Base-by-base conservation (phyloP, 2,797 vertebrate species). In the Carapus acus region DNA sequence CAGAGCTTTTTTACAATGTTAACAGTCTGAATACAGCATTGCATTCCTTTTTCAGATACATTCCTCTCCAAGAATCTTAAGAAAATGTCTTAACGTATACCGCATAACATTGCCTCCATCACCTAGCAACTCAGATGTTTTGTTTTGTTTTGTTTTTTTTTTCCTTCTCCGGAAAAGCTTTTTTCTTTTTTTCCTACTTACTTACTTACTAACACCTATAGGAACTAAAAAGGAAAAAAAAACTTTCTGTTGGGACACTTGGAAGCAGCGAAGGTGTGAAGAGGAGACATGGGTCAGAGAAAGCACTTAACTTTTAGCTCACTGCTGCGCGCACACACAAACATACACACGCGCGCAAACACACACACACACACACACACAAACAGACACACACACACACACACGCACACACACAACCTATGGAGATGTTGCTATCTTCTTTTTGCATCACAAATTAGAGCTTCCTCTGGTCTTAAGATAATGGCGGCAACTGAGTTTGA, bases 11-110 rank as follows among this genome's bases (percentile, higher is more conserved):
- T 86, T 88, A 87, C 80, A 51, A 85, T 83, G 85, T 86, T 83
- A 86, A 84, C 80, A 82, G 85, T 88, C 84, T 86, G 68, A 86
- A 84, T 86, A 87, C 81, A 79, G 83, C 87, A 87, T 88, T 88
- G 87, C 87, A 89, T 89, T 89, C 86, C 88, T 87, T 87, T 88
- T 89, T 89, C 88, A 87, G 80, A 89, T 81, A 88, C 86, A 88
- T 88, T 88, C 87, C 88, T 89, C 82, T 86, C 81, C 78, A 82
- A 80, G 81, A 83, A 76, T 69, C 65, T 62, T 67, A 82, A 77
- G 75, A 83, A 83, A 83, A 78, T 83, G 82, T 86, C 85, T 87
- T 85, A 81, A 82, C 81, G 80, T 84, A 79, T 82, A n/a, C n/a
- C 80, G 80, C 81, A 86, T 83, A 85, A 76, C 87, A 87, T 86